A percentile compares a stretch with the other conserved stretches of the same genome.
phyloP scores from a whole-genome alignment of 2,888 invertebrate genomes.

The Seira sanloemensis region DNA sequence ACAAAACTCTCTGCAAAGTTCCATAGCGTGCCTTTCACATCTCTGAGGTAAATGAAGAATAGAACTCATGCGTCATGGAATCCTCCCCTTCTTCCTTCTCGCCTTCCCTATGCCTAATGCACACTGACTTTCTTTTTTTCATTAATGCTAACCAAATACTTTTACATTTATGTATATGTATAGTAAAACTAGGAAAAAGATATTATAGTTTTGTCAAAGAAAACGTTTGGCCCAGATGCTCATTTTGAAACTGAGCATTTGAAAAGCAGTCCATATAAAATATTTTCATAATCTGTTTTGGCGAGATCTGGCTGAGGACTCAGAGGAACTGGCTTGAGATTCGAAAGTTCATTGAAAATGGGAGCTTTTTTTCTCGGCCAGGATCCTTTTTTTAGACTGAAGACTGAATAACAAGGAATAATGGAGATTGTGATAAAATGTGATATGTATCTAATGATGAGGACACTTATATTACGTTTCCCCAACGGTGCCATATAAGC shows the following conservation, averaged over 20 bases:
- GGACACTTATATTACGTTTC: constrained; percentile 35
- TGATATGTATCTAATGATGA: constrained; percentile 53
- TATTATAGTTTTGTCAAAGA: no score
- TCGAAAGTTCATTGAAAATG: background rate
- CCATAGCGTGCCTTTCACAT: background rate
- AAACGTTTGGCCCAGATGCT: no score
- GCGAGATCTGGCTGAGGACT: background rate
- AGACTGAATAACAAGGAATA: constrained; percentile 7
- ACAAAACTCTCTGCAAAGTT: background rate
- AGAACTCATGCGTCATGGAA: constrained; percentile 58
- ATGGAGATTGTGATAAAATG: constrained; percentile 39
- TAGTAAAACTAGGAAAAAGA: background rate
- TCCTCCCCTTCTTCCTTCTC: constrained; percentile 42
- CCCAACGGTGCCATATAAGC: constrained; percentile 6
- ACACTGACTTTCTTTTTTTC: no score
- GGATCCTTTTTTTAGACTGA: constrained; percentile 8
- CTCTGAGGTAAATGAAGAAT: constrained; percentile 9
- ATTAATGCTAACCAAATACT: no score
- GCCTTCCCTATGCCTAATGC: no score
- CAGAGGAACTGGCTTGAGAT: background rate
- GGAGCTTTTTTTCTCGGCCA: background rate
- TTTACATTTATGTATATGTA: no score
- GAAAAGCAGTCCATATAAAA: constrained; percentile 48
- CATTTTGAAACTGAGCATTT: no score
- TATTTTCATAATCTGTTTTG: background rate